Evolutionary conservation across 2,888 invertebrate genomes (phyloP).

Genomic region (Hartigia nigra): DNA sequence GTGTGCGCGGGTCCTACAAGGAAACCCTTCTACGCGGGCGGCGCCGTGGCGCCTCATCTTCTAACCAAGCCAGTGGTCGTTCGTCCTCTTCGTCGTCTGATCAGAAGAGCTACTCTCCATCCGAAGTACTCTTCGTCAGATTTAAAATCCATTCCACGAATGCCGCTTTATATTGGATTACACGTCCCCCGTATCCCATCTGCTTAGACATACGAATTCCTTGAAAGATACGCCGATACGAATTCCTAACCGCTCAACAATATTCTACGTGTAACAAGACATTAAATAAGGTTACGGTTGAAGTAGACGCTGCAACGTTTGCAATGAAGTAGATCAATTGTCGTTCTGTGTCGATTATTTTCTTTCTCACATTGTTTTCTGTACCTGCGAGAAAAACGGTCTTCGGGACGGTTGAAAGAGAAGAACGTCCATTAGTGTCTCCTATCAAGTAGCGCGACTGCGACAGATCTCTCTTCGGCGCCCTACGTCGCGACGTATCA

Average conservation of each 20-base stretch:
- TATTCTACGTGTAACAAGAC: neutral
- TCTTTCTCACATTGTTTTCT: neutral
- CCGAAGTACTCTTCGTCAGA: slow-evolving; percentile 13
- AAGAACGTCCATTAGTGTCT: slow-evolving; percentile 48
- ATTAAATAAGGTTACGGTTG: neutral
- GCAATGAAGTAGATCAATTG: neutral
- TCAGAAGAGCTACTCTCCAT: slow-evolving; percentile 22
- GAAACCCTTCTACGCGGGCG: slow-evolving; percentile 66
- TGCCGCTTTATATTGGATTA: slow-evolving; percentile 3
- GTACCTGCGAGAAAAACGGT: neutral
- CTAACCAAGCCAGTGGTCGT: slow-evolving; percentile 36
- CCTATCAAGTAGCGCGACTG: slow-evolving; percentile 21
- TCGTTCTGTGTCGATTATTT: neutral
- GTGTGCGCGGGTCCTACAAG: slow-evolving; percentile 58
- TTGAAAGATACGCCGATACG: neutral
- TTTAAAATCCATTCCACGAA: slow-evolving; percentile 11
- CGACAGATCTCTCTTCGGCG: neutral
- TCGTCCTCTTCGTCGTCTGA: slow-evolving; percentile 16
- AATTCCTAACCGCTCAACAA: neutral
- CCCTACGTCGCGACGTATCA: slow-evolving; percentile 46
- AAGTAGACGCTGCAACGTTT: too few species aligned
- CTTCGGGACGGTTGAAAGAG: neutral
- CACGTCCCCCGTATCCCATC: neutral
- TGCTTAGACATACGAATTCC: slow-evolving; percentile 2
- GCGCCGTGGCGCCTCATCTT: slow-evolving; percentile 65